Conservation (phyloP, 2,797 vertebrate genomes). For the Pampus argenteus region DNA sequence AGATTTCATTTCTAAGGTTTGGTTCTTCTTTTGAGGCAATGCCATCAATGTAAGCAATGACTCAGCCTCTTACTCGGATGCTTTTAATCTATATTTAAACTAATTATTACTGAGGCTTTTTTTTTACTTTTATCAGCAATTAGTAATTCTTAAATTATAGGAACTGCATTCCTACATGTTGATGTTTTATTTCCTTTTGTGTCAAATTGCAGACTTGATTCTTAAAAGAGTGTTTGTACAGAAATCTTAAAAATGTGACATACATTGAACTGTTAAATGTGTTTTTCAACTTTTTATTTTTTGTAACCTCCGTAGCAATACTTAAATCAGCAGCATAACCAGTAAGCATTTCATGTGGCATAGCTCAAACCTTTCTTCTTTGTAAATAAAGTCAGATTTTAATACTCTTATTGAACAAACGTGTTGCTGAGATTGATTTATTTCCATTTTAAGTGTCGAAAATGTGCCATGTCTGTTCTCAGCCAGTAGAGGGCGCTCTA, state of each 20-base stretch:
- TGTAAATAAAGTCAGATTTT: constrained; percentile 78
- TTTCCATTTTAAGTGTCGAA: background rate
- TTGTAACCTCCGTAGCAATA: background rate
- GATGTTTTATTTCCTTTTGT: constrained; percentile 2
- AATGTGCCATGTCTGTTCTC: constrained; percentile 25
- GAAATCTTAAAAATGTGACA: constrained; percentile 5
- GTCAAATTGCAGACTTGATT: background rate
- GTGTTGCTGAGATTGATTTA: constrained; percentile 21
- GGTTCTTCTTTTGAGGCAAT: background rate
- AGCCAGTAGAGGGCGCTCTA: constrained; percentile 78
- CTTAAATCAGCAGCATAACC: background rate
- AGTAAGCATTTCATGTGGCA: background rate
- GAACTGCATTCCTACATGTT: background rate
- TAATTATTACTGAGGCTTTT: background rate
- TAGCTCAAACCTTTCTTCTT: constrained; percentile 31
- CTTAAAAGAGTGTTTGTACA: background rate
- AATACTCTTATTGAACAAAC: constrained; percentile 23
- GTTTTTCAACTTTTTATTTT: background rate
- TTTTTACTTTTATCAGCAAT: background rate
- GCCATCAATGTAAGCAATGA: background rate
- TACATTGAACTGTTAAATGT: background rate
- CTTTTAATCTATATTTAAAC: background rate
- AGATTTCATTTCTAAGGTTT: constrained; percentile 9
- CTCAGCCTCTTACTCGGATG: background rate
- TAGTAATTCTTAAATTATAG: background rate